phyloP scores from a whole-genome alignment of 2,113 vertebrate genomes.

The Morone chrysops region DNA sequence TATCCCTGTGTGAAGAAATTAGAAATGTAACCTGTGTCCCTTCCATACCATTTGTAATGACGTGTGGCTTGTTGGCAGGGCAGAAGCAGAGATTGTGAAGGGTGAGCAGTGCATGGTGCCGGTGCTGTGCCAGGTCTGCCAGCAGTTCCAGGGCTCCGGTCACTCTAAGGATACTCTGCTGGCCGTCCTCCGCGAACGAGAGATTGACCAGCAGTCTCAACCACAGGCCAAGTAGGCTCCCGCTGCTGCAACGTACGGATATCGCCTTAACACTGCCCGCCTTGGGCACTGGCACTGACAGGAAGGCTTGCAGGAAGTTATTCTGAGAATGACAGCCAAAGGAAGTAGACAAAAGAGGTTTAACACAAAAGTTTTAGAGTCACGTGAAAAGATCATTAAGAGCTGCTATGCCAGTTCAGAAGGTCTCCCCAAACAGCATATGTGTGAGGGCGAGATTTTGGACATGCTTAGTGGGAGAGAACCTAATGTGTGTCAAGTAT shows the following conservation, averaged over 20 bases:
- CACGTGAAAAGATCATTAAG: background rate
- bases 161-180: conserved; percentile 91
- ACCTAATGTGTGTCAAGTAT: background rate
- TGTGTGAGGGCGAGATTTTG: conserved; percentile 14
- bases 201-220: conserved; percentile 91
- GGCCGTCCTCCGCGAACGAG: conserved; percentile 91
- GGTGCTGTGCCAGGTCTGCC: conserved; percentile 86
- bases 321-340: conserved; percentile 83
- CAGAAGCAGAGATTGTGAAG: conserved; percentile 82
- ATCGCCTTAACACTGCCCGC: conserved; percentile 75
- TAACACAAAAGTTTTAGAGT: background rate
- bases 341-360: background rate
- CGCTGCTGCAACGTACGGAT: conserved; percentile 36
- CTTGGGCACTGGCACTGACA: conserved; percentile 87
- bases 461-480: background rate
- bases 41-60: conserved; percentile 90
- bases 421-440: background rate
- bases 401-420: background rate
- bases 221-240: conserved; percentile 86
- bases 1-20: background rate
- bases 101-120: conserved; percentile 75
- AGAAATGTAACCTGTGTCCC: background rate
- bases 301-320: conserved; percentile 95
- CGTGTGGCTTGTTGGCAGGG: conserved; percentile 89
- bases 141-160: conserved; percentile 90